Conservation (phyloP, 2,797 vertebrate genomes). For the Muscicapa comitata region DNA sequence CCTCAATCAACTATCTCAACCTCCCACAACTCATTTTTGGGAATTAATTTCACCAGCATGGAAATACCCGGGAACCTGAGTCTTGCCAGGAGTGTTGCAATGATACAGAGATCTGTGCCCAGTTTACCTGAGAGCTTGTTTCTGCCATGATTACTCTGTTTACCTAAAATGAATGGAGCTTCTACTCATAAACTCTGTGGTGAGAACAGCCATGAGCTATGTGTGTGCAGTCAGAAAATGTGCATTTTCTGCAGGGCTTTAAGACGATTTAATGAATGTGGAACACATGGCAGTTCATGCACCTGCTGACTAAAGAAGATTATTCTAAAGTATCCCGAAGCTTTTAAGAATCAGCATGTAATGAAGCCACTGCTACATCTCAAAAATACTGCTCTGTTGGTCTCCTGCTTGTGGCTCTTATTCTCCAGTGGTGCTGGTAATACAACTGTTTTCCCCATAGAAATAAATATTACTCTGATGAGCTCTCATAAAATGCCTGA, state of each 20-base stretch:
- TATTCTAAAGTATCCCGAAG: not conserved
- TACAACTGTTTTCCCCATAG: not conserved
- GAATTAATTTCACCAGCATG: not conserved
- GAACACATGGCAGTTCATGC: not conserved
- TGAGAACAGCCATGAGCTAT: not conserved
- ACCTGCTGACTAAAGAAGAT: conserved; percentile 20
- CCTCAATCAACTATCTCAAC: not conserved
- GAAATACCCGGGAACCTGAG: not conserved
- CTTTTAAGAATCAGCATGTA: not conserved
- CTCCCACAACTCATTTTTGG: not conserved
- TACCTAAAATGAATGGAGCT: not conserved
- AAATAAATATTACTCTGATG: conserved; percentile 4
- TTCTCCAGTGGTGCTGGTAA: not conserved
- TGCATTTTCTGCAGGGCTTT: not conserved
- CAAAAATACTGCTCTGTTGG: not conserved
- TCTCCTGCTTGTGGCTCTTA: not conserved
- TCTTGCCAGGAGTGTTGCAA: not conserved
- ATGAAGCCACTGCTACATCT: not conserved
- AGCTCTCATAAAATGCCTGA: not conserved
- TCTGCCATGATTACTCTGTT: not conserved
- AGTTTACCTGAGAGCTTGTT: not conserved
- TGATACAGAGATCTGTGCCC: not conserved
- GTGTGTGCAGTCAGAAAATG: not conserved
- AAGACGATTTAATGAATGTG: not conserved
- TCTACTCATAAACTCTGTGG: not conserved